These are phyloP conservation scores for Actinopyga echinites DNA, from an alignment of 53 echinoderm and acorn worm genomes.

Conservation along the genomic window DNA sequence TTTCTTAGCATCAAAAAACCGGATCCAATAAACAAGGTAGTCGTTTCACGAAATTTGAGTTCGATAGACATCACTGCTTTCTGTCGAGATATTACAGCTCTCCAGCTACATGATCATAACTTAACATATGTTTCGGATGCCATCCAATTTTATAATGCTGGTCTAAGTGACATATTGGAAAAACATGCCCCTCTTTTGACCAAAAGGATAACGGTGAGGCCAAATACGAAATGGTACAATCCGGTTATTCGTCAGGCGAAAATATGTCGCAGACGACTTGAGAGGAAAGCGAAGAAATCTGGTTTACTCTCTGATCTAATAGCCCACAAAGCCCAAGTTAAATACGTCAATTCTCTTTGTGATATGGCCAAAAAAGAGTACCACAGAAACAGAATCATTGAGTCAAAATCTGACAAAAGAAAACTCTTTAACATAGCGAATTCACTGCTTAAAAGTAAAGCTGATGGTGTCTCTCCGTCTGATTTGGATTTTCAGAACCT, in stretches of 20 bases:
- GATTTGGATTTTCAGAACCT: background rate
- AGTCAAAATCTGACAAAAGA: slow-evolving; percentile 24
- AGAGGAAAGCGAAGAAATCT: slow-evolving; percentile 20
- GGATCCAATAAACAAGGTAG: no score
- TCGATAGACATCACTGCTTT: slow-evolving; percentile 19
- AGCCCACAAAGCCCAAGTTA: slow-evolving; percentile 18
- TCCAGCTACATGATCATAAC: background rate
- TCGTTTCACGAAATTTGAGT: slow-evolving; percentile 1
- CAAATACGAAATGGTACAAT: slow-evolving; percentile 25
- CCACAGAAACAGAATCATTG: background rate
- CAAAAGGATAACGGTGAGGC: slow-evolving; percentile 26
- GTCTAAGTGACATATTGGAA: background rate
- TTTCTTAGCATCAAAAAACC: no score
- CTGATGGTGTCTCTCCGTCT: slow-evolving; percentile 4
- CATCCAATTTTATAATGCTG: background rate
- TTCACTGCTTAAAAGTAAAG: background rate
- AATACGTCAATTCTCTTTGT: slow-evolving; percentile 2
- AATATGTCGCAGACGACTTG: slow-evolving; percentile 14
- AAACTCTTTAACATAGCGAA: background rate
- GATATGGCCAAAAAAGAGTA: slow-evolving; percentile 1
- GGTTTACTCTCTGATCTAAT: background rate
- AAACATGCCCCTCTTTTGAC: slow-evolving; percentile 23
- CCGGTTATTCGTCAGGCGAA: slow-evolving; percentile 4
- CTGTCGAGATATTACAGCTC: slow-evolving; percentile 9
- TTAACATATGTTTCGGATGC: slow-evolving; percentile 2